phyloP scores from a whole-genome alignment of 2,888 invertebrate genomes.

The Drosophila subsilvestris region DNA sequence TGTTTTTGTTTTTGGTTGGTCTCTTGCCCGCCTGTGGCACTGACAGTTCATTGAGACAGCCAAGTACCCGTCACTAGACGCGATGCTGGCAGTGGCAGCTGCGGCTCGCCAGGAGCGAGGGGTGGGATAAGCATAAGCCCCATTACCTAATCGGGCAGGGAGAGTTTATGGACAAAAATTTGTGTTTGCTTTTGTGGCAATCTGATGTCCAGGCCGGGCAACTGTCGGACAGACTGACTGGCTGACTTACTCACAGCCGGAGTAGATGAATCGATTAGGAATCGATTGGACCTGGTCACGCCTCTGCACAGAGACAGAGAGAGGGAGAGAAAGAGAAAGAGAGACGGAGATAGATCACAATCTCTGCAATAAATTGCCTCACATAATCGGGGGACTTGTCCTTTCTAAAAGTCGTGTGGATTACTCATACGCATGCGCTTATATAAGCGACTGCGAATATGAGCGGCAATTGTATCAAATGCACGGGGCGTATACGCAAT shows the following conservation, averaged over 20 bases:
- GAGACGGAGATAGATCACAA: conserved; percentile 35
- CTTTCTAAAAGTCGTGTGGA: conserved; percentile 52
- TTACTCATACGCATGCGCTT: conserved; percentile 56
- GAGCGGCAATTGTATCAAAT: conserved; percentile 63
- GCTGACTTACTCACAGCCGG: conserved; percentile 10
- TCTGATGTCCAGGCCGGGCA: neutral
- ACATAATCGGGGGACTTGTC: conserved; percentile 20
- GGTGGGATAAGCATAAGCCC: conserved; percentile 39
- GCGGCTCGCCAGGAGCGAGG: neutral
- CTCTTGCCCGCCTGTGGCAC: conserved; percentile 54
- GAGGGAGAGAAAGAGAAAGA: neutral
- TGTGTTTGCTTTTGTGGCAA: conserved; percentile 2
- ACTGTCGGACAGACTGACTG: conserved; percentile 1
- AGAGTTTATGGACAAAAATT: conserved; percentile 44
- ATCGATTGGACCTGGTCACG: conserved; percentile 26
- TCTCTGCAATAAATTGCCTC: conserved; percentile 44
- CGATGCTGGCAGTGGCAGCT: conserved; percentile 1
- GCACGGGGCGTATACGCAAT: conserved; percentile 73
- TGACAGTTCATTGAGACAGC: conserved; percentile 57
- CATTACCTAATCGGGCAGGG: conserved; percentile 55
- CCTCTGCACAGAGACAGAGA: conserved; percentile 8
- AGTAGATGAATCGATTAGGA: conserved; percentile 40
- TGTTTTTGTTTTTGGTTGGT: conserved; percentile 59
- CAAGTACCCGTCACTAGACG: conserved; percentile 4
- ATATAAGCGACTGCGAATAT: conserved; percentile 59